Base-by-base conservation (phyloP, 1,140 invertebrate species). In the Panagrolaimus sp. region DNA sequence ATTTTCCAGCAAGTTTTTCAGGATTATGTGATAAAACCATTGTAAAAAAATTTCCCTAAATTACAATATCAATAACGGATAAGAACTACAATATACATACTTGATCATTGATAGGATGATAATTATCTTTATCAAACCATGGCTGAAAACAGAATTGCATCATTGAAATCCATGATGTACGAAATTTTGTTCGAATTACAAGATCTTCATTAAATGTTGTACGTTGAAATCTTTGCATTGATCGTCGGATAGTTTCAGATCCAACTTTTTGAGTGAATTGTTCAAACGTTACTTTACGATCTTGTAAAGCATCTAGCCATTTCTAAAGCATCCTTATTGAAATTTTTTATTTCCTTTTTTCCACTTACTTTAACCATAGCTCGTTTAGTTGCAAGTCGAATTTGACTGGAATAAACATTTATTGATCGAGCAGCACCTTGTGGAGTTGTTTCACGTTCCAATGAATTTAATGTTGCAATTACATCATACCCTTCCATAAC, bases 121-220 rank as follows among this genome's bases (percentile, higher is more conserved):
- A 78, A 47, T 81, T 82, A 16, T 78, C 72, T 45, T 68, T 9
- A 63, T 82, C 78, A 63, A 78, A 80, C 68, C 62, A 67, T 7
- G 80, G 80, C 53, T 82, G 80, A 47, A 80, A 82, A 62, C 80
- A 82, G 31, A 82, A 72, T 68, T 82, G 81, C 73, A 81, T 82
- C 67, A 75, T 73, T 27, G 81, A 83, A 65, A 82, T 74, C 80
- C 80, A 82, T 5, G 78, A 74, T 42, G 78, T 80, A 16, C 66
- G 43, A 13, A 82, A 68, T 31, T 69, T 67, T 13, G 80, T 82
- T 46, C 65, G 74, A 67, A 82, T 78, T 11, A 76, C 72, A 27
- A 74, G 53, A 23, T 83, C 75, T 38, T 82, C 80, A 44, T 81
- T 68, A 46, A 76, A 82, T 11, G 74, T 79, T 14, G 72, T 77